These are phyloP conservation scores for Frankliniella fusca DNA, from an alignment of 2,888 invertebrate genomes.

Conservation along the genomic window DNA sequence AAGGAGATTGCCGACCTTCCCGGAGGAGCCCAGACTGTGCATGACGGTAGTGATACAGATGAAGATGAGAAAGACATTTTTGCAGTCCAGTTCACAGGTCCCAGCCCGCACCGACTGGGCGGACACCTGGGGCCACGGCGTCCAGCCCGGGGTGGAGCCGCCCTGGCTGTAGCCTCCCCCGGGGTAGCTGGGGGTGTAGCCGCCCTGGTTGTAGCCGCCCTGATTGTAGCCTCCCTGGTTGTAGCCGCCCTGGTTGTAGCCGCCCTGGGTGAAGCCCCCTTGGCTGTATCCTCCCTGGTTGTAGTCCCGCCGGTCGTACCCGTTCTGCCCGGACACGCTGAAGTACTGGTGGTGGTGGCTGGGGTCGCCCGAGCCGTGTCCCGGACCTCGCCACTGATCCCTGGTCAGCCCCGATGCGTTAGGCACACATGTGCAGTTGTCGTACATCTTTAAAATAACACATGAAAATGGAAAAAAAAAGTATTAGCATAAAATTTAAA, in stretches of 20 bases:
- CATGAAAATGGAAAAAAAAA: slow-evolving; percentile 27
- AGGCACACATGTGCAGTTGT: slow-evolving; percentile 44
- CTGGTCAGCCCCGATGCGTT: slow-evolving; percentile 29
- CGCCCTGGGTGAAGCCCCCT: neutral
- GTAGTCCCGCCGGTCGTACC: neutral
- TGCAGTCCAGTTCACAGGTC: slow-evolving; percentile 51
- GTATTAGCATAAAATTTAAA: no score
- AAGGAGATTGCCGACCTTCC: slow-evolving; percentile 61
- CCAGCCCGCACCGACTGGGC: slow-evolving; percentile 45
- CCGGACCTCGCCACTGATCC: slow-evolving; percentile 33
- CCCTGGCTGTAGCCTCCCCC: neutral
- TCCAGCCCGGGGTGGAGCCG: neutral
- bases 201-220: neutral
- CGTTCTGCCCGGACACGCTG: neutral
- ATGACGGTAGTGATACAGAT: slow-evolving; percentile 52
- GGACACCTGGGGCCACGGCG: neutral
- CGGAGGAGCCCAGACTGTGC: slow-evolving; percentile 60
- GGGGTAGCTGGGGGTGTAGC: neutral
- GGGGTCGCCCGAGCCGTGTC: neutral
- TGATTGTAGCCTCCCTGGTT: neutral
- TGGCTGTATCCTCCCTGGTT: neutral
- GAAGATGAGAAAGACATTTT: slow-evolving; percentile 50
- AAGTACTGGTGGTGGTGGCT: neutral
- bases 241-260: neutral
- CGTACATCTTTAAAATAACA: slow-evolving; percentile 42